Base-by-base conservation (phyloP, 2,888 invertebrate species). In the Xanthorhoe designata region DNA sequence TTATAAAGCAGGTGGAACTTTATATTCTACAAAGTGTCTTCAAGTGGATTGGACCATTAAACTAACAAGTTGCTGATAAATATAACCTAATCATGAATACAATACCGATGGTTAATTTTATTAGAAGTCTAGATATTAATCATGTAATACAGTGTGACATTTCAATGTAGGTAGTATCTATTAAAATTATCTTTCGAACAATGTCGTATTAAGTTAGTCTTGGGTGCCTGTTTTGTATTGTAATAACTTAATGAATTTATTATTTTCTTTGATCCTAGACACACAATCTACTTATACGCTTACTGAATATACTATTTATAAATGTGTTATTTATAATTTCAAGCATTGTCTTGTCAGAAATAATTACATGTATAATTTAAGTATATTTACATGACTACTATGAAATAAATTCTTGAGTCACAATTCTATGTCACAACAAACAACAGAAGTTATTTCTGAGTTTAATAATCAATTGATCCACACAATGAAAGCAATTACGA, bases 41-140 rank as follows among this genome's bases (percentile, higher is more conserved):
- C 5, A 8, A 7, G 10, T 29, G 47, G 42, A 42, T 51, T 51
- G 18, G 18, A 51, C 24, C 10, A 56, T 51, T 56, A 56, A 29
- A 62, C 49, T 35, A 55, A 61, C 54, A 49, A 54, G 18, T 15
- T 45, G 38, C 15, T 42, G 56, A 62, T 62, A 51, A 52, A 62
- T 56, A 49, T 38, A 62, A 51, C 56, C 24, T 56, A 51, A 62
- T 56, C 56, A 52, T 56, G 17, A 51, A 56, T 56, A 62, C 45
- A 56, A 56, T 38, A 54, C 32, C 17, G 19, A 18, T 61, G 10
- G 61, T 19, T 49, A 61, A 47, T 49, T 61, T 61, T 50, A 38
- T 50, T 49, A 15, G 18, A 47, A 47, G 17, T 2, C 13, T 52
- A 53, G 50, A 50, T 58, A 50, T 58, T 58, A 18, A 58, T 47